phyloP scores from a whole-genome alignment of 2,113 vertebrate genomes.

The Camelus dromedarius region DNA sequence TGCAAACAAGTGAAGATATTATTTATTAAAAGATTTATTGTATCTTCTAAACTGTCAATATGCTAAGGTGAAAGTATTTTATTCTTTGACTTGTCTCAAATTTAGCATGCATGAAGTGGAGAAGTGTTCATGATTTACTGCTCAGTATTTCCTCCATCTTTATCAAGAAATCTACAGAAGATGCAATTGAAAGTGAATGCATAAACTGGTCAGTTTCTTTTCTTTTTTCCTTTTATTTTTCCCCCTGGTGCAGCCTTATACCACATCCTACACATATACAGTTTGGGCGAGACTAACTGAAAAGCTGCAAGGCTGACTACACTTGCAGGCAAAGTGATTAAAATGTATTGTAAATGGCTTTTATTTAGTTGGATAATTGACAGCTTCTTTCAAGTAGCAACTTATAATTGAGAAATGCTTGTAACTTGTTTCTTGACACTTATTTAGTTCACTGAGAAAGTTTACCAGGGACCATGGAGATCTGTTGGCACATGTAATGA shows the following conservation, averaged over 20 bases:
- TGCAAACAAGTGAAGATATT: conserved; percentile 33
- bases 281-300: neutral
- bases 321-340: conserved; percentile 29
- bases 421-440: conserved; percentile 49
- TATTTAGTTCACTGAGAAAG: conserved; percentile 67
- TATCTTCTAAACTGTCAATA: conserved; percentile 59
- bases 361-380: conserved; percentile 61
- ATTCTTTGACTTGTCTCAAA: conserved; percentile 71
- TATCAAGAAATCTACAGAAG: conserved; percentile 68
- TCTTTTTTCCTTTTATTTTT: neutral
- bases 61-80: conserved; percentile 55
- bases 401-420: conserved; percentile 61
- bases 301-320: neutral
- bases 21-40: conserved; percentile 50
- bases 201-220: conserved; percentile 62
- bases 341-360: conserved; percentile 52
- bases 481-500: conserved; percentile 53
- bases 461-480: neutral
- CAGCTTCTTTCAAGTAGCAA: conserved; percentile 50
- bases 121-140: conserved; percentile 62
- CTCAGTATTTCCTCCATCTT: neutral
- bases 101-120: conserved; percentile 69
- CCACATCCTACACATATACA: neutral
- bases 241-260: neutral
- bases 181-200: conserved; percentile 56